Percentiles rank a stretch among this genome's conserved stretches.
phyloP scores from a whole-genome alignment of 2,888 invertebrate species.

The Nemoura dubitans region DNA sequence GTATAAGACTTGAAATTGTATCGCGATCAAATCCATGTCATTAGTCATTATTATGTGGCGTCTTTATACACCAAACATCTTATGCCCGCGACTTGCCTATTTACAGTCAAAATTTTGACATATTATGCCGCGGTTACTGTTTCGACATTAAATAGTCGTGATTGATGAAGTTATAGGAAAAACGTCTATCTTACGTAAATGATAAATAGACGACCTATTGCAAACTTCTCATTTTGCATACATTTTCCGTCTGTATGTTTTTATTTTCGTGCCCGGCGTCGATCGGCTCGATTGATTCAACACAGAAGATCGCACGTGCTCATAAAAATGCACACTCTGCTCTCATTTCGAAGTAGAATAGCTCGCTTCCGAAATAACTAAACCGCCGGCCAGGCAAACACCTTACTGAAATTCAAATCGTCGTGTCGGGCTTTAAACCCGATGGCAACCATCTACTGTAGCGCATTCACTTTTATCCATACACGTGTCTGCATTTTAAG shows the following conservation, averaged over 20 bases:
- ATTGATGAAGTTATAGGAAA: neutral
- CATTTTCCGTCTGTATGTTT: neutral
- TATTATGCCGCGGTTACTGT: neutral
- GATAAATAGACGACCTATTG: neutral
- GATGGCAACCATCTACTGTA: neutral
- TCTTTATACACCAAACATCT: no score
- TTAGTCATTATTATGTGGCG: neutral
- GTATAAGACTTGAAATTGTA: neutral
- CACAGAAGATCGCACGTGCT: neutral
- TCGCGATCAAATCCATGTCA: neutral
- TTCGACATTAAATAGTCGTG: neutral
- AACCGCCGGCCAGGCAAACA: no score
- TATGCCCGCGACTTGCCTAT: neutral
- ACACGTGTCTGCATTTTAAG: neutral
- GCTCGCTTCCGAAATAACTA: neutral
- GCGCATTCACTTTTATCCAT: neutral
- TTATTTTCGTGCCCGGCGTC: neutral
- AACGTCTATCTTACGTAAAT: neutral
- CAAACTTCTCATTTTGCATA: neutral
- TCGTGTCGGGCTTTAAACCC: neutral
- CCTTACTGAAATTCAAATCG: neutral
- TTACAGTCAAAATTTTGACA: neutral
- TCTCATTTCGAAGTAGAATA: neutral
- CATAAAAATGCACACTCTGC: neutral
- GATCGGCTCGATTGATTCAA: neutral